Base-by-base conservation (phyloP, 1,140 invertebrate species). In the Bradynema listronoti region DNA sequence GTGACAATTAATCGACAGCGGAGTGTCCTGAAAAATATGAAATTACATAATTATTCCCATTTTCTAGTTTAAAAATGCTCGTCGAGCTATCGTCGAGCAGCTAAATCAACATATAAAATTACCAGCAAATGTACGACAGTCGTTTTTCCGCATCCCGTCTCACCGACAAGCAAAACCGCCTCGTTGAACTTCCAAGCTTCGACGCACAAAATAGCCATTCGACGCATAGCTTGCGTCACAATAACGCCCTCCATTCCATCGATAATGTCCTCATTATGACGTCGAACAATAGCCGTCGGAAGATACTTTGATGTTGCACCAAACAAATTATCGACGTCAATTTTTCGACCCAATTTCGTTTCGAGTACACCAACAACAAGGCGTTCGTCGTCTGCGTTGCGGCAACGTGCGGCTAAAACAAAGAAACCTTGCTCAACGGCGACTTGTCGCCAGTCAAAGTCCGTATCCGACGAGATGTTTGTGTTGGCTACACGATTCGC, bases 121-220 rank as follows among this genome's bases (percentile, higher is more conserved):
- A 72, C 66, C 19, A 75, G 43, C 2, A 62, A 50, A 71, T 98
- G 90, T 72, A 91, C 94, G 19, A 96, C 84, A 0, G 91, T 96
- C 0, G 95, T 99, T 83, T 99, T 99, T 0, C 95, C 95, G 79
- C 92, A 92, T 0, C 94, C 95, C 25, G 95, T 99, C 78, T 95
- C 91, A 45, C 95, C 95, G 6, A 99, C 90, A 22, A 99, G 80
- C 7, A 99, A 79, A 1, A 97, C 87, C 0, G 95, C 93, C 78
- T 99, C 95, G 67, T 88, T 84, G 68, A 91, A 97, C 65, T 86
- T 84, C 61, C 91, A 85, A 0, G 91, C 87, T 80, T 95, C 79
- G 30, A 86, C 86, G 19, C 92, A 86, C 5, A 98, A 80, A n/a
- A 96, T 88, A 4, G 88, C 89, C 78, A 97, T 84, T 77, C 90